Evolutionary conservation across 1,140 invertebrate species (phyloP).

Genomic region (Xylocopa sonorina): DNA sequence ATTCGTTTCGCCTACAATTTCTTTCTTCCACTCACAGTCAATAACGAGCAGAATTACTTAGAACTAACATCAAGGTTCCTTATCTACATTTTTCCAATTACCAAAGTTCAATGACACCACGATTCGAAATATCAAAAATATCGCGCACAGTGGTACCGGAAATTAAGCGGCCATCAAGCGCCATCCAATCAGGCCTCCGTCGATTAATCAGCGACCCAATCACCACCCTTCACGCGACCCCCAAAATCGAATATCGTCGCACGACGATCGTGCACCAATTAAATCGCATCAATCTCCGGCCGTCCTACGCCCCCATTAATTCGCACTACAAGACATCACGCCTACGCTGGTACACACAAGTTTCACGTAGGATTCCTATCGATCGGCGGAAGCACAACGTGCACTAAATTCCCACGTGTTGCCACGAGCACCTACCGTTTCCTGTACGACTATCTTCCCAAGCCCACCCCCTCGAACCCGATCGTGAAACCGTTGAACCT

Average conservation of each 20-base stretch:
- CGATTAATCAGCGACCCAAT: conserved; percentile 14
- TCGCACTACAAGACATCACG: neutral
- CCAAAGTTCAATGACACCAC: neutral
- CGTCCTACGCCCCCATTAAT: neutral
- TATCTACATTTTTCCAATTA: neutral
- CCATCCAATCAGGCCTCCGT: neutral
- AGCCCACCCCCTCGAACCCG: fast-evolving
- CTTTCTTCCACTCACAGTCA: neutral
- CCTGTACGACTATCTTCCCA: neutral
- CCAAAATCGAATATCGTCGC: neutral
- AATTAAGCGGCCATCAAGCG: neutral
- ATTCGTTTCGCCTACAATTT: neutral
- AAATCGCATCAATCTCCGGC: neutral
- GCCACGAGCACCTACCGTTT: neutral
- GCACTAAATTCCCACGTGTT: conserved; percentile 22
- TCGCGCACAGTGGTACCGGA: neutral
- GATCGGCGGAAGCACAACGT: neutral
- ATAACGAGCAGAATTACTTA: too few relatives aligned
- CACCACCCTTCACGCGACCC: neutral
- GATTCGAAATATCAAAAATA: neutral
- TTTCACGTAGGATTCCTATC: conserved; percentile 6
- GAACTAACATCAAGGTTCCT: neutral
- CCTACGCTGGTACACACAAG: neutral
- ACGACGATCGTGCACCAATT: conserved; percentile 1
- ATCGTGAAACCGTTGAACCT: neutral